Evolutionary conservation across 2,888 invertebrate species (phyloP).

Genomic region (Portevinia maculata): DNA sequence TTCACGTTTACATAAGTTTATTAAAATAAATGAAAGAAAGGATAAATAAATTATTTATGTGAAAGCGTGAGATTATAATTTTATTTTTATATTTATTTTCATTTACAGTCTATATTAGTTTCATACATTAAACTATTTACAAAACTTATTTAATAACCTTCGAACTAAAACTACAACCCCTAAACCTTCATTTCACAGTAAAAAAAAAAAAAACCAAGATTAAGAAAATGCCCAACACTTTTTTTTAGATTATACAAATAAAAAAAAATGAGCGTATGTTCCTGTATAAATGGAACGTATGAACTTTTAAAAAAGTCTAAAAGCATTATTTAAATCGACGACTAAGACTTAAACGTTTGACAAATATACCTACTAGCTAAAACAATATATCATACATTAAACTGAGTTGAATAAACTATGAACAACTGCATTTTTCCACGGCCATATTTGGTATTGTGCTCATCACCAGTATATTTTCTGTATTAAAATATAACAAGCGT

Average conservation of each 20-base stretch:
- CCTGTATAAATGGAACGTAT: background rate
- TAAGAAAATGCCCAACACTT: slow-evolving; percentile 13
- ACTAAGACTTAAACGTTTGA: background rate
- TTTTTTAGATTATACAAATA: background rate
- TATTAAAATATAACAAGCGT: slow-evolving; percentile 95
- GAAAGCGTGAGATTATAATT: too few relatives aligned
- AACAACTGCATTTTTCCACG: slow-evolving; percentile 96
- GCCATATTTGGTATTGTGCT: slow-evolving; percentile 97
- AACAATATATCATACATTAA: background rate
- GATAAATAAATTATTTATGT: too few relatives aligned
- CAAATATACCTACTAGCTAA: background rate
- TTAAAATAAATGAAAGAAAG: too few relatives aligned
- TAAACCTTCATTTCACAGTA: background rate
- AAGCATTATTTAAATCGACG: background rate
- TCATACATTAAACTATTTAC: background rate
- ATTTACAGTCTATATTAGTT: background rate
- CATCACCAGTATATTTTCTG: slow-evolving; percentile 93
- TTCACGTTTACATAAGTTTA: too few relatives aligned
- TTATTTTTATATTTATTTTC: background rate
- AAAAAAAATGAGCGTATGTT: background rate
- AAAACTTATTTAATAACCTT: background rate
- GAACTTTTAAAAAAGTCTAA: background rate
- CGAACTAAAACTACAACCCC: background rate
- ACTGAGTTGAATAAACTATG: slow-evolving; percentile 84
- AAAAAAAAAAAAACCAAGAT: slow-evolving; percentile 11